phyloP scores from a whole-genome alignment of 2,797 vertebrate species.

The Darevskia nairensis region DNA sequence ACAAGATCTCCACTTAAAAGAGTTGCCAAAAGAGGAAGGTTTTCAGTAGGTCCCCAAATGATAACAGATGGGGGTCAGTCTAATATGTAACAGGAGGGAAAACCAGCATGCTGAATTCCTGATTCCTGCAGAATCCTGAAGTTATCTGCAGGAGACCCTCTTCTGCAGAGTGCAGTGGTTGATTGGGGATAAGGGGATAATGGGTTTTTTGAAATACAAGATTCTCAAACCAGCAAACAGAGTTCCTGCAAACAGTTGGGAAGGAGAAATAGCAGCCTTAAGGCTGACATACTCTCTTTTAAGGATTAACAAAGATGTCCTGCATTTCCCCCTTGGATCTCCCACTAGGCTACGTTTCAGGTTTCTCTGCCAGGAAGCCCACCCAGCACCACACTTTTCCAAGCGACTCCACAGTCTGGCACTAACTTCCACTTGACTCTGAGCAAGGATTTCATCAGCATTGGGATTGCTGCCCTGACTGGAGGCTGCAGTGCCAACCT shows the following conservation, averaged over 20 bases:
- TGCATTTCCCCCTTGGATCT: slow-evolving; percentile 4
- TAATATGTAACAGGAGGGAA: too few relatives aligned
- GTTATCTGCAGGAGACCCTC: too few relatives aligned
- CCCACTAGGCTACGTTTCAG: slow-evolving; percentile 3
- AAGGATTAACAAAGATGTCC: neutral
- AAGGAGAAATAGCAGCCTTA: neutral
- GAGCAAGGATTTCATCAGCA: slow-evolving; percentile 9
- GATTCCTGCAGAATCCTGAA: too few relatives aligned
- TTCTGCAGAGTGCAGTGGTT: too few relatives aligned
- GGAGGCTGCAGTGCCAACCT: neutral
- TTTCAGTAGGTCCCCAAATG: too few relatives aligned
- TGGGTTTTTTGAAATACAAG: too few relatives aligned
- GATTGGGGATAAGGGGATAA: too few relatives aligned
- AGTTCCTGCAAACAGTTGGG: neutral
- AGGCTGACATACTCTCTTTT: neutral
- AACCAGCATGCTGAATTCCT: too few relatives aligned
- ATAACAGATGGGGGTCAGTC: too few relatives aligned
- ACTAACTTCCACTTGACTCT: neutral
- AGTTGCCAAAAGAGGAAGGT: too few relatives aligned
- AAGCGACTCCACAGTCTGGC: neutral
- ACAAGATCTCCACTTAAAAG: too few relatives aligned
- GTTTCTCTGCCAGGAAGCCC: neutral
- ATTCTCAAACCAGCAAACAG: neutral
- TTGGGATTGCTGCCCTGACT: slow-evolving; percentile 1
- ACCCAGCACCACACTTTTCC: neutral